Evolutionary conservation across 1,140 invertebrate genomes (phyloP).

Genomic region (Pogonognathellus flavescens): DNA sequence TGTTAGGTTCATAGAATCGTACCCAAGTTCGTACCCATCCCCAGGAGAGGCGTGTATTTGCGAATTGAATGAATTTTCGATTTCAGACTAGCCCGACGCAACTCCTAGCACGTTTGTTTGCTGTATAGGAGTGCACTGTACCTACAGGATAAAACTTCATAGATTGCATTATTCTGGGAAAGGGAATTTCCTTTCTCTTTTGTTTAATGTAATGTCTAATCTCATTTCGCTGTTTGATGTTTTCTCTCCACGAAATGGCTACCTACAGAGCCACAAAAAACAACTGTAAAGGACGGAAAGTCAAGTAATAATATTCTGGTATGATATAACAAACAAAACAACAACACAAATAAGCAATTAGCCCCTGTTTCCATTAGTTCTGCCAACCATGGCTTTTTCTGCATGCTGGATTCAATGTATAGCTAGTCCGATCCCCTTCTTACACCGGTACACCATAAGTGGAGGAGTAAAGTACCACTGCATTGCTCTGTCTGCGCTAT

Average conservation of each 20-base stretch:
- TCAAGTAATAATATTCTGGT: background rate
- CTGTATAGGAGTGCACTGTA: too few relatives aligned
- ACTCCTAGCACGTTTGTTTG: too few relatives aligned
- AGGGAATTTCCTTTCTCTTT: background rate
- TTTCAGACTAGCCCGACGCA: too few relatives aligned
- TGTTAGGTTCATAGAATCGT: too few relatives aligned
- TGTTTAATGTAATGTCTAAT: slow-evolving; percentile 37
- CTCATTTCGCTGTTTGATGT: slow-evolving; percentile 38
- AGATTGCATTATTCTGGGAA: background rate
- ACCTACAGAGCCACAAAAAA: slow-evolving; percentile 8
- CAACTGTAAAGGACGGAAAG: background rate
- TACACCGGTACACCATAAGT: too few relatives aligned
- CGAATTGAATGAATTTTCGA: too few relatives aligned
- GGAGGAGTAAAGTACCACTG: too few relatives aligned
- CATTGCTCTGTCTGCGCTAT: background rate
- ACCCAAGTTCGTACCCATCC: too few relatives aligned
- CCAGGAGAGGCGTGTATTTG: too few relatives aligned
- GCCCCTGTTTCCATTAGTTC: background rate
- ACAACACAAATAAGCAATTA: slow-evolving; percentile 50
- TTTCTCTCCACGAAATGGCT: background rate
- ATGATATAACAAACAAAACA: slow-evolving; percentile 20
- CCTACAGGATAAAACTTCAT: background rate
- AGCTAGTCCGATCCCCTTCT: background rate
- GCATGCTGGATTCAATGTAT: too few relatives aligned
- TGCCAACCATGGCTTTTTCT: background rate